Evolutionary conservation across 2,113 vertebrate genomes (phyloP).

Genomic region (Diphyllodes magnificus): DNA sequence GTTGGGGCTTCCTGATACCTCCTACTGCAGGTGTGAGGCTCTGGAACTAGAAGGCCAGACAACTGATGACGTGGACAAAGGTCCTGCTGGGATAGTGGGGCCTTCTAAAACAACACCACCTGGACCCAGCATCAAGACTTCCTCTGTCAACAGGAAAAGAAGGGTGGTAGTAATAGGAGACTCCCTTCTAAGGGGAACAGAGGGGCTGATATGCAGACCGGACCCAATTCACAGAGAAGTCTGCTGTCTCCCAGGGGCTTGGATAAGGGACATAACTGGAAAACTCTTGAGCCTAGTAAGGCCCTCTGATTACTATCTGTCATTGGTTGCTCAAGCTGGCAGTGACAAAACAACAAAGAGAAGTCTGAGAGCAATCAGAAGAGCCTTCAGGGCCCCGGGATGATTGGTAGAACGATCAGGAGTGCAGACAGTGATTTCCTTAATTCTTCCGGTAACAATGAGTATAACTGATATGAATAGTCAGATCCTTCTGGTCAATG

Average conservation of each 20-base stretch:
- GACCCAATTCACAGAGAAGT: fast-evolving
- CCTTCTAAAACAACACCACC: neutral
- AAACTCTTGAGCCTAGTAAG: neutral
- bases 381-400: neutral
- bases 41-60: neutral
- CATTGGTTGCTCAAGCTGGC: neutral
- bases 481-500: neutral
- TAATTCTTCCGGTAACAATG: neutral
- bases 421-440: neutral
- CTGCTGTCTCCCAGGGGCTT: neutral
- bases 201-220: neutral
- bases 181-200: neutral
- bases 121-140: neutral
- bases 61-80: neutral
- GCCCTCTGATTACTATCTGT: neutral
- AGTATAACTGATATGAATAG: neutral
- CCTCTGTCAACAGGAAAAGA: neutral
- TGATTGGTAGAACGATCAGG: neutral
- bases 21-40: neutral
- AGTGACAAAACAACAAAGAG: neutral
- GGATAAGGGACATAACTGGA: neutral
- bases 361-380: neutral
- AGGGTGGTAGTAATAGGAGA: neutral
- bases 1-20: neutral
- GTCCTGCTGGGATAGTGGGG: too few species aligned